phyloP scores from a whole-genome alignment of 2,797 vertebrate genomes.

The Setipinna tenuifilis region DNA sequence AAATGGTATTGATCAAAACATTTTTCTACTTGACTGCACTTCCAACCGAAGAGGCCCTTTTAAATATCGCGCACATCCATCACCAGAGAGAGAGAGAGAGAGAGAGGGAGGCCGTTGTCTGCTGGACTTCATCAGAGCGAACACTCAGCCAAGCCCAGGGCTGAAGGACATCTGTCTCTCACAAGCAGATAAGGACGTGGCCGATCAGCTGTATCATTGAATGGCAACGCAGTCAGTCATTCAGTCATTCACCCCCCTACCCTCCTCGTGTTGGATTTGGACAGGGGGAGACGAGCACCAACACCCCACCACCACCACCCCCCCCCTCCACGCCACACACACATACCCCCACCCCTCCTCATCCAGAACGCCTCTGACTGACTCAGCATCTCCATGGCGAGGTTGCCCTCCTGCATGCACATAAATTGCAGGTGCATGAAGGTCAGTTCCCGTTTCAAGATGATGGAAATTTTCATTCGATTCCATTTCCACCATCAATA shows the following conservation, averaged over 20 bases:
- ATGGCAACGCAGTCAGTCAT: slow-evolving; percentile 12
- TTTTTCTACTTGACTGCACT: slow-evolving; percentile 47
- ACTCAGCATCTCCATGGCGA: slow-evolving; percentile 17
- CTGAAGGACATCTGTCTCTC: slow-evolving; percentile 21
- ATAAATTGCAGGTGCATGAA: slow-evolving; percentile 63
- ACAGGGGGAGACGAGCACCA: slow-evolving; percentile 15
- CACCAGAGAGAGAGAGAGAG: neutral
- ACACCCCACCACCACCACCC: too few relatives aligned
- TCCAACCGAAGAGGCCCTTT: slow-evolving; percentile 31
- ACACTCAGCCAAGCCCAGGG: neutral
- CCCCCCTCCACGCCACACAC: too few relatives aligned
- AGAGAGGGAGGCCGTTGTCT: neutral
- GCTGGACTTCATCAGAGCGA: neutral
- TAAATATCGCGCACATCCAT: slow-evolving; percentile 42
- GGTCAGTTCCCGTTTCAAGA: slow-evolving; percentile 79
- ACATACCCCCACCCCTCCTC: too few relatives aligned
- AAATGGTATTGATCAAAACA: slow-evolving; percentile 44
- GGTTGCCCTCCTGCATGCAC: slow-evolving; percentile 55
- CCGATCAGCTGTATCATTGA: neutral
- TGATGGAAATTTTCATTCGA: slow-evolving; percentile 92
- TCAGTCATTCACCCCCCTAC: neutral
- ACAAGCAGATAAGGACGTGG: neutral
- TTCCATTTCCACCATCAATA: slow-evolving; percentile 91
- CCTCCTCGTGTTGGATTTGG: slow-evolving; percentile 14
- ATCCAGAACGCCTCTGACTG: neutral